Percentiles rank a stretch among this genome's conserved stretches.
phyloP scores from a whole-genome alignment of 2,888 invertebrate species.

The Chorisops tibialis region DNA sequence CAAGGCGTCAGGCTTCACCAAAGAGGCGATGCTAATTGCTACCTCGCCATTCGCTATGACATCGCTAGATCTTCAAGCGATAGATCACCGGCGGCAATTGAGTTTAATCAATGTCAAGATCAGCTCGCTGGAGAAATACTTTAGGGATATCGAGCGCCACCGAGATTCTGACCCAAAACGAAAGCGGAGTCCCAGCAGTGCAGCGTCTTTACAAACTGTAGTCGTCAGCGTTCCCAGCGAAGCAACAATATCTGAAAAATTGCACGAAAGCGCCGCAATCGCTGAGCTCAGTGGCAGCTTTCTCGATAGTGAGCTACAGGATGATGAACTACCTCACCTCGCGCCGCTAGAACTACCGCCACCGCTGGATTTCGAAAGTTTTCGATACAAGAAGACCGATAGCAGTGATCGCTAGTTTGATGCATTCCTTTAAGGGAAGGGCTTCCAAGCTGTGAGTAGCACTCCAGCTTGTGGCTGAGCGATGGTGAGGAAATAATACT shows the following conservation, averaged over 20 bases:
- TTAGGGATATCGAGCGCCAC: conserved; percentile 42
- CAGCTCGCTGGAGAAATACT: conserved; percentile 36
- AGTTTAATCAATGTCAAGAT: conserved; percentile 46
- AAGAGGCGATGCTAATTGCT: conserved; percentile 46
- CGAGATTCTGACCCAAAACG: conserved; percentile 35
- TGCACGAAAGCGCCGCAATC: neutral
- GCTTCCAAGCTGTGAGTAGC: conserved; percentile 18
- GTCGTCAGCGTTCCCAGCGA: neutral
- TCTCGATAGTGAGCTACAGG: conserved; percentile 10
- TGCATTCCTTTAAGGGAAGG: too few relatives aligned
- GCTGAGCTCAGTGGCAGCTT: neutral
- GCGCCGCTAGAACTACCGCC: conserved; percentile 46
- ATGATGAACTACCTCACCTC: conserved; percentile 43
- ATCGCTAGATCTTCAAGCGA: conserved; percentile 44
- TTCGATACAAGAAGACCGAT: conserved; percentile 6
- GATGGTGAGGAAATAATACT: too few relatives aligned
- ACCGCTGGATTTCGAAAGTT: conserved; percentile 44
- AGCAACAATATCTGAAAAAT: conserved; percentile 20
- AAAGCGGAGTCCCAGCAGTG: conserved; percentile 40
- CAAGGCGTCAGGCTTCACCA: conserved; percentile 44
- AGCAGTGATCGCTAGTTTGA: conserved; percentile 16
- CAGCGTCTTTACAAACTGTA: neutral
- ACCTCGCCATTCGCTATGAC: conserved; percentile 43
- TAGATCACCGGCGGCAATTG: conserved; percentile 46
- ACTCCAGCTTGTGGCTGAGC: neutral